A percentile compares a stretch with the other conserved stretches of the same genome.
Conservation (phyloP, 2,113 vertebrate genomes). For the Chrysemys picta region DNA sequence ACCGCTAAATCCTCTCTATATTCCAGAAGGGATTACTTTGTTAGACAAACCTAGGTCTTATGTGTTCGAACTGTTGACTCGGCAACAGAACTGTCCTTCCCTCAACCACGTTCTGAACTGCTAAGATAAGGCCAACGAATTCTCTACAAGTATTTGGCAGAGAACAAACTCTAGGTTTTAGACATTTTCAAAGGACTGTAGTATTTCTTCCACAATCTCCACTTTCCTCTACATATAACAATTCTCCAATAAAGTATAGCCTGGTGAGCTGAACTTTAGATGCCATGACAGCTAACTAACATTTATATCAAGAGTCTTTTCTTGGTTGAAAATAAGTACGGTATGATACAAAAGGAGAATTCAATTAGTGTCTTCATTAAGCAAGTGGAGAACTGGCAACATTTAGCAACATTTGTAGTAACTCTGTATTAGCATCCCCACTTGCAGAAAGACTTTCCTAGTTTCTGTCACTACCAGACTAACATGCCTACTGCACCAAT, state of each 20-base stretch:
- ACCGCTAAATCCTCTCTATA: background rate
- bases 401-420: background rate
- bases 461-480: background rate
- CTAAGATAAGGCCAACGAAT: background rate
- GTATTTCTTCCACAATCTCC: background rate
- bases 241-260: background rate
- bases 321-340: background rate
- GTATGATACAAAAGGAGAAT: background rate
- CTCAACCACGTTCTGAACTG: background rate
- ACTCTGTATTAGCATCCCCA: background rate
- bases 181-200: background rate
- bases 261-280: background rate
- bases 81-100: background rate
- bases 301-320: background rate
- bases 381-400: background rate
- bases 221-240: background rate
- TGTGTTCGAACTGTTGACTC: background rate
- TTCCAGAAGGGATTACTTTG: background rate
- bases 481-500: background rate
- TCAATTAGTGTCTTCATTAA: background rate
- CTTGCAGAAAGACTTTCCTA: background rate
- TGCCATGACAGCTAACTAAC: background rate
- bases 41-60: background rate
- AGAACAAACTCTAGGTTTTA: background rate
- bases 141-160: background rate